Evolutionary conservation across 2,113 vertebrate species (phyloP), one percentile per base, ranked within the genome.

Genomic region (Dipodomys ordii): DNA sequence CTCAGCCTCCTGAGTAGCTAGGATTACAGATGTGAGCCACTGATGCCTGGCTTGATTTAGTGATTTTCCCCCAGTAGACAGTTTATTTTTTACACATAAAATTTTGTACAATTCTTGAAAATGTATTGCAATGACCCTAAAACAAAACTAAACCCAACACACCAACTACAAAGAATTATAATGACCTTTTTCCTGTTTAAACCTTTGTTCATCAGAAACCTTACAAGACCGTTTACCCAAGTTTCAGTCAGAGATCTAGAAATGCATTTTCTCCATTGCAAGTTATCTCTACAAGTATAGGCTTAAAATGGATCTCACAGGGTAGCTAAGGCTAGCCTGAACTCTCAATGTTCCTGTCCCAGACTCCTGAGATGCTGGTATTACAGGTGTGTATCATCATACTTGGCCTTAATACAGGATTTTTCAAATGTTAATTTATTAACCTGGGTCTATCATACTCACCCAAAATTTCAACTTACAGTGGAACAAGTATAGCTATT

Each of bases 121-220:
- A 74, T 81, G 20, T 32, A 71, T 90, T 90, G 82, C 28, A n/a
- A 69, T 23, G 90, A 79, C 35, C 39, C 77, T 87, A 76, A 93
- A 90, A 25, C 80, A 87, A 46, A 3, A 76, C 3, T 77, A 84
- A 81, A 90, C 64, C 23, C n/a, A 91, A 16, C 23, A 39, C 1
- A 78, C 9, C 20, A 65, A 30, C 25, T 35, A 15, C 68, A 53
- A 78, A 82, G 35, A 77, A 73, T 72, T 72, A 74, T 39, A 35
- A 65, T 32, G 53, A 72, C 46, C 30, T 19, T 87, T 80, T 71
- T 57, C 3, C 13, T 62, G 10, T 53, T 90, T 77, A 39, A 77
- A 53, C 25, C 68, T 79, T 68, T 73, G 22, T 49, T 67, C 53
- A 64, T 30, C 57, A 84, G 82, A 84, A 92, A 35, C 46, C 3